Base-by-base conservation (phyloP, 1,140 invertebrate genomes). In the Ctenoplectra terminalis region DNA sequence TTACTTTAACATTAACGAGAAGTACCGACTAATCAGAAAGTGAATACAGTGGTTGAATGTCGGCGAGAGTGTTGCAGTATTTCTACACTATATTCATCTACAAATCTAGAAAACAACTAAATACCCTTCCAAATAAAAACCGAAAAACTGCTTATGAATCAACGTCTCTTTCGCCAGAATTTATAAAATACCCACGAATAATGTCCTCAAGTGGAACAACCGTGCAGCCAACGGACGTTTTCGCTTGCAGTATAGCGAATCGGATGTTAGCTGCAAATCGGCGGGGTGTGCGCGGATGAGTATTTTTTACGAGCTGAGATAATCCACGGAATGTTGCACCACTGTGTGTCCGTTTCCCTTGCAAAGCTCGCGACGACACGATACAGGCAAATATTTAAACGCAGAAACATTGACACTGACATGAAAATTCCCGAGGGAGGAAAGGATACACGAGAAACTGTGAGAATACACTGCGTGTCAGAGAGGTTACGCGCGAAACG, bases 301-400 rank as follows among this genome's bases (percentile, higher is more conserved):
- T 3, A 61, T 15, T 37, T 50, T 48, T 50, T 2, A 3, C 0
- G 7, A n/a, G 8, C 46, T n/a, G n/a, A n/a, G 20, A 73, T 61
- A 23, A 72, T 58, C 0, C 5, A n/a, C n/a, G n/a, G n/a, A n/a
- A n/a, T n/a, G n/a, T n/a, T n/a, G n/a, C n/a, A n/a, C n/a, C n/a
- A 9, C 8, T 13, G n/a, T 1, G 6, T 8, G 34, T 11, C 2
- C 15, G 52, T 77, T 70, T 69, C 75, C n/a, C 40, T 70, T 48
- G 71, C 23, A 48, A 69, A 58, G 69, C 64, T 46, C 29, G 13
- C 40, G 43, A 20, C 29, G 2, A 31, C 50, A 58, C 63, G 40
- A 37, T 17, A 29, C 64, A 8, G 23, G 52, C 23, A 77, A 77
- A 77, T 69, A 77, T 77, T 77, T 69, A 56, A 34, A 69, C 75